A percentile compares a stretch with the other conserved stretches of the same genome.
Conservation (phyloP, 1,140 invertebrate species). For the Schlechtendalia chinensis region DNA sequence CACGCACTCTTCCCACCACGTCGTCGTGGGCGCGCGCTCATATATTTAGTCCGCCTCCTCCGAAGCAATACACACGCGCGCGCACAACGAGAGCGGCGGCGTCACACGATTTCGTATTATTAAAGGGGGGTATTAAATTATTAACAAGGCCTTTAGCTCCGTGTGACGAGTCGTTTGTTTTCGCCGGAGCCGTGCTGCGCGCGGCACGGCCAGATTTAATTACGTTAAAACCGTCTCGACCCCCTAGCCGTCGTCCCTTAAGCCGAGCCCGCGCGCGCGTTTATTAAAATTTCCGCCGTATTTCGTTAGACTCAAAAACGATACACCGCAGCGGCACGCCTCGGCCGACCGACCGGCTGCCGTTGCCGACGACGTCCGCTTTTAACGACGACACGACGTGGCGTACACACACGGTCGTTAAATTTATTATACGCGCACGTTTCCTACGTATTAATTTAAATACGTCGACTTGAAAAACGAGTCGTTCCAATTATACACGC, state of each 20-base stretch:
- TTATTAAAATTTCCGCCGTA: conserved; percentile 45
- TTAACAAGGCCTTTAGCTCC: conserved; percentile 45
- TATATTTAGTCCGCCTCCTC: no score
- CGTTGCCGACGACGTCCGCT: neutral
- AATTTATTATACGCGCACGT: neutral
- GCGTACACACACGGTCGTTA: neutral
- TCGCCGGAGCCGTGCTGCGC: conserved; percentile 20
- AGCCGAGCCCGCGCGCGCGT: neutral
- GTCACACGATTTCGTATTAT: conserved; percentile 45
- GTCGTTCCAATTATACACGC: neutral
- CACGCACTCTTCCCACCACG: no score
- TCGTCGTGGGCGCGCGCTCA: no score
- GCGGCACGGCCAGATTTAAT: conserved; percentile 31
- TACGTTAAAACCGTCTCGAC: conserved; percentile 43
- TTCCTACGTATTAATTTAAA: neutral
- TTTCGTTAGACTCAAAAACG: conserved; percentile 30
- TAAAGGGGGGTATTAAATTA: conserved; percentile 48
- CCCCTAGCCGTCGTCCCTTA: neutral
- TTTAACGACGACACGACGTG: conserved; percentile 23
- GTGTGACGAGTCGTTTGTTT: conserved; percentile 46
- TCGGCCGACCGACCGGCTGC: neutral
- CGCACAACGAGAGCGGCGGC: neutral
- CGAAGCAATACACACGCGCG: neutral
- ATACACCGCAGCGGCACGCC: conserved; percentile 37
- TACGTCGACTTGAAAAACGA: conserved; percentile 14